Evolutionary conservation across 1,140 invertebrate genomes (phyloP), one percentile per base, ranked within the genome.

Genomic region (Penaeus japonicus): DNA sequence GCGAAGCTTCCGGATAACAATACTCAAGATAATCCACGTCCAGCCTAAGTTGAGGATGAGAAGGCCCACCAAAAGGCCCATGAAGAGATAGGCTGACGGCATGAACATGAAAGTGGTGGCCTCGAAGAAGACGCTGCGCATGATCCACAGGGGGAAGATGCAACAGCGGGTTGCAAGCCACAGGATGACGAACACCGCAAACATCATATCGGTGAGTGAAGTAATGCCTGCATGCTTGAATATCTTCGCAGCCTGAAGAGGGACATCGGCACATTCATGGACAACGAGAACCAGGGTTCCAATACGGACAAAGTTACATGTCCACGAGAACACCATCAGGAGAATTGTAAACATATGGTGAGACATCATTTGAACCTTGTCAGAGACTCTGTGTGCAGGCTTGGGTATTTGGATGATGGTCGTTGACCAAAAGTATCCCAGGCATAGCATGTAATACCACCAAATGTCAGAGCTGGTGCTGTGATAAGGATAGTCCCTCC

Each of bases 401-500:
- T 75, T 70, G 18, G 17, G 65, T 93, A 98, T 98, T 92, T 99
- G 97, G n/a, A 96, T 97, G 57, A 98, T 94, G 77, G 97, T 96
- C 70, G 99, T 93, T 5, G 98, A 96, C 96, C 97, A 98, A 92
- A 99, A 99, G 93, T 99, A 99, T 75, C 96, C 95, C 91, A 98
- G 95, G 32, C 98, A 97, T 85, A 98, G 94, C 95, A 98, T 98
- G 93, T 99, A 99, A 92, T 99, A 99, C 97, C 96, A 99, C 96
- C 97, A 90, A 18, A 90, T 32, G 53, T 84, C 88, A 17, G n/a
- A 0, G 53, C 30, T 57, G 2, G 90, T 22, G 27, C 53, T 53
- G 47, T 90, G 89, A 27, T 78, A 65, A 4, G 89, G 89, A 53
- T 80, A 89, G 20, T 73, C 79, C 7, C 62, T 22, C 81, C 82